Evolutionary conservation across 2,113 vertebrate genomes (phyloP).

Genomic region (Meles meles): DNA sequence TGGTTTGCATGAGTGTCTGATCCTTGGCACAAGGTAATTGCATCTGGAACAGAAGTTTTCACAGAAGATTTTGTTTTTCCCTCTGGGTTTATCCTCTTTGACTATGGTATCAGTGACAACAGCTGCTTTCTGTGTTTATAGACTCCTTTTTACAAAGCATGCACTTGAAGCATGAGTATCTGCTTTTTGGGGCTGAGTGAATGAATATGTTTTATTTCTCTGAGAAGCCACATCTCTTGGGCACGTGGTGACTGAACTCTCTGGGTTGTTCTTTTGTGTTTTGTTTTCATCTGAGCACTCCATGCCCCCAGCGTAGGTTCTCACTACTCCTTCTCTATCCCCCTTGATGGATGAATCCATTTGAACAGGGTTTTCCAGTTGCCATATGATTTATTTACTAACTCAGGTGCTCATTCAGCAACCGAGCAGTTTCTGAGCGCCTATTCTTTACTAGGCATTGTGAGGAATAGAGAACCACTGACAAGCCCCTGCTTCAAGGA

Average conservation of each 20-base stretch:
- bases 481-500: background rate
- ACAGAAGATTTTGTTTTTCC: constrained; percentile 52
- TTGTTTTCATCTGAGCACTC: background rate
- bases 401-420: background rate
- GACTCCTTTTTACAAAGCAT: constrained; percentile 44
- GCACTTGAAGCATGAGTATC: constrained; percentile 14
- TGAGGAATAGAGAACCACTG: background rate
- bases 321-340: background rate
- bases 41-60: constrained; percentile 25
- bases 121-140: constrained; percentile 64
- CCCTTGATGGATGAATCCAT: background rate
- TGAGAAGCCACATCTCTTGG: constrained; percentile 12
- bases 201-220: background rate
- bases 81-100: constrained; percentile 48
- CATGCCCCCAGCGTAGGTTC: background rate
- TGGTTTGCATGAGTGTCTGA: background rate
- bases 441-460: background rate
- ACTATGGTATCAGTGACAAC: constrained; percentile 31
- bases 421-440: background rate
- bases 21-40: background rate
- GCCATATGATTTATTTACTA: background rate
- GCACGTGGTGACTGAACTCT: background rate
- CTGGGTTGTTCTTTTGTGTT: background rate
- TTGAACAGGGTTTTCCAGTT: background rate
- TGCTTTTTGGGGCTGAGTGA: background rate